Evolutionary conservation across 2,888 invertebrate genomes (phyloP).

Genomic region (Thalpophila matura): DNA sequence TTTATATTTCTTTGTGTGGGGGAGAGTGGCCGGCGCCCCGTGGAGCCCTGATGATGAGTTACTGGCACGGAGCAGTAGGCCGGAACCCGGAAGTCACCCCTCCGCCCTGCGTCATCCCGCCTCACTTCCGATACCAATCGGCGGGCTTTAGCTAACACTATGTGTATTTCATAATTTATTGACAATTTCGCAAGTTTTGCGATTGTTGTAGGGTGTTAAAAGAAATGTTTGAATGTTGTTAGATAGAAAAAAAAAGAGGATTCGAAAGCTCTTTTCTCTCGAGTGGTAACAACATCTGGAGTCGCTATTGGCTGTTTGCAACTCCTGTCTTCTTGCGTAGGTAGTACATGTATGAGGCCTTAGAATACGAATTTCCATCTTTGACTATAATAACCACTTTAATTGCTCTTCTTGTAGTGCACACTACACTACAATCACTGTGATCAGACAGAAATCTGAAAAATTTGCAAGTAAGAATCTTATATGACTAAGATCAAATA

Average conservation of each 20-base stretch:
- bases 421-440: too few species aligned
- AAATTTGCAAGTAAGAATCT: not conserved
- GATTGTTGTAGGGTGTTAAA: conserved; percentile 28
- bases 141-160: conserved; percentile 77
- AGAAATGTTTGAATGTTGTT: conserved; percentile 1
- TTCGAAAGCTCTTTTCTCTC: not conserved
- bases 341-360: too few species aligned
- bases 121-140: conserved; percentile 88
- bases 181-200: conserved; percentile 62
- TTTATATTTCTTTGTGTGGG: conserved; percentile 86
- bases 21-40: conserved; percentile 78
- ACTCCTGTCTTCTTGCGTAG: too few species aligned
- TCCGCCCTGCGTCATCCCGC: conserved; percentile 80
- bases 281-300: not conserved
- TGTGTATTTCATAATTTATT: conserved; percentile 84
- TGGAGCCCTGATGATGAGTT: conserved; percentile 88
- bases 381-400: too few species aligned
- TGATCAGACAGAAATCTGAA: not conserved
- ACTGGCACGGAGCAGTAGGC: conserved; percentile 72
- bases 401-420: not conserved
- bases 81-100: conserved; percentile 86
- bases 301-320: not conserved
- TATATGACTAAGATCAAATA: not conserved
- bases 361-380: too few species aligned
- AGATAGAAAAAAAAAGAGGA: conserved; percentile 6